Evolutionary conservation across 2,797 vertebrate genomes (phyloP), one percentile per base, ranked within the genome.

Genomic region (Sebastes vulpes): DNA sequence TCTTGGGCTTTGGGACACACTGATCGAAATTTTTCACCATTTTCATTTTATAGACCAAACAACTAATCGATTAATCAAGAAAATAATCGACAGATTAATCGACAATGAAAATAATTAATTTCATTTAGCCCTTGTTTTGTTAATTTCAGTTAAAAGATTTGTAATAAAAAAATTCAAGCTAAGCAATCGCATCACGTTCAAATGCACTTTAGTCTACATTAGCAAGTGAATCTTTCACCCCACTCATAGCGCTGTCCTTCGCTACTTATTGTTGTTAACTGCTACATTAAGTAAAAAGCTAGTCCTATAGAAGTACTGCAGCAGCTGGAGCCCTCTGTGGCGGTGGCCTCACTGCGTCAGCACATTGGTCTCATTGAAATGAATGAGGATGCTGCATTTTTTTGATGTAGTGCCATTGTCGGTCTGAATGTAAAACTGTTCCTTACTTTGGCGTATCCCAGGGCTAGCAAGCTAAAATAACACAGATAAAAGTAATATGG

Each of bases 401-500:
- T 80, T 72, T 75, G 18, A 83, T 78, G 46, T 83, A n/a, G 20
- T 61, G 63, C 28, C 57, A 77, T 87, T 76, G 70, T 75, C 5
- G 32, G 23, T 56, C 57, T 82, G 48, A 75, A 82, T 83, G 68
- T 85, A 85, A 83, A 79, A 79, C 56, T 46, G 28, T 66, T 76
- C 54, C 56, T 81, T 18, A 69, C 35, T 68, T 23, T 59, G 57
- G 26, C 8, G 31, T 82, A 57, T 82, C 81, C 87, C 65, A 32
- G 50, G 79, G 79, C 79, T 59, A 69, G 35, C 35, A 63, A 64
- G 65, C 73, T 72, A 63, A 90, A 89, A 80, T 79, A 86, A 70
- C 72, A 71, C 26, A 67, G 81, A 88, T 87, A 82, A 90, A 88
- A 83, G 76, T 85, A 81, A 84, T 78, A 84, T 86, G 85, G 72